These are phyloP conservation scores for Agraylea sexmaculata DNA, from an alignment of 1,140 invertebrate species.

Conservation along the genomic window DNA sequence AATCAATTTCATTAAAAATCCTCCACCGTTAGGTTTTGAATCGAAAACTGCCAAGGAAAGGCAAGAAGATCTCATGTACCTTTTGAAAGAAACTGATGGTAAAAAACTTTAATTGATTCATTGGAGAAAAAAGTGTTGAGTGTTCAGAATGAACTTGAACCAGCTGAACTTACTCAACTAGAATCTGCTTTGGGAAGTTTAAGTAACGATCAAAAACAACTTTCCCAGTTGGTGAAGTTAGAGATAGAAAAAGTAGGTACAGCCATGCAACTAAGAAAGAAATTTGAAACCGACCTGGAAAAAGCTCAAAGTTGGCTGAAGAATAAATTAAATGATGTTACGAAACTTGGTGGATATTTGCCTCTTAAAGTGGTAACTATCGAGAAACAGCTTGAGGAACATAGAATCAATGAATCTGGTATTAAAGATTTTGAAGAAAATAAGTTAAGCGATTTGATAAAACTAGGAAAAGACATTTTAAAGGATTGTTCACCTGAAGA, in stretches of 20 bases:
- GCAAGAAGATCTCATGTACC: conserved; percentile 54
- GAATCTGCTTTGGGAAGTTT: conserved; percentile 53
- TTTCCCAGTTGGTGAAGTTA: conserved; percentile 56
- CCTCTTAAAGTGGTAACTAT: conserved; percentile 61
- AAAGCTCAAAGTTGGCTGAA: conserved; percentile 68
- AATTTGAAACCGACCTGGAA: conserved; percentile 66
- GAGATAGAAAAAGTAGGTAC: conserved; percentile 58
- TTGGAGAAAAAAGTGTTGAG: conserved; percentile 71
- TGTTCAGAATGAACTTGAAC: conserved; percentile 76
- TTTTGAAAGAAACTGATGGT: conserved; percentile 72
- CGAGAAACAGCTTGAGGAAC: conserved; percentile 64
- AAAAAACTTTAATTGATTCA: conserved; percentile 71
- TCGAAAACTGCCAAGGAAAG: conserved; percentile 61
- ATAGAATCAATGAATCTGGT: conserved; percentile 60
- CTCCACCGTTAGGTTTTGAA: conserved; percentile 59
- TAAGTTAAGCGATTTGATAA: conserved; percentile 60
- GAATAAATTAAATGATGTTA: conserved; percentile 59
- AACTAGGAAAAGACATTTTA: conserved; percentile 60
- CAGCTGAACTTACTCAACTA: conserved; percentile 58
- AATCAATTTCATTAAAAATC: conserved; percentile 52
- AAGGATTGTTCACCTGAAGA: conserved; percentile 72
- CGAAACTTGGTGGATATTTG: conserved; percentile 60
- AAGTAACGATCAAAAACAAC: conserved; percentile 55
- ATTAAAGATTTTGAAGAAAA: conserved; percentile 68
- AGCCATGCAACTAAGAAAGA: conserved; percentile 55